These are phyloP conservation scores for Anabacerthia variegaticeps DNA, from an alignment of 2,797 vertebrate species.

Conservation along the genomic window DNA sequence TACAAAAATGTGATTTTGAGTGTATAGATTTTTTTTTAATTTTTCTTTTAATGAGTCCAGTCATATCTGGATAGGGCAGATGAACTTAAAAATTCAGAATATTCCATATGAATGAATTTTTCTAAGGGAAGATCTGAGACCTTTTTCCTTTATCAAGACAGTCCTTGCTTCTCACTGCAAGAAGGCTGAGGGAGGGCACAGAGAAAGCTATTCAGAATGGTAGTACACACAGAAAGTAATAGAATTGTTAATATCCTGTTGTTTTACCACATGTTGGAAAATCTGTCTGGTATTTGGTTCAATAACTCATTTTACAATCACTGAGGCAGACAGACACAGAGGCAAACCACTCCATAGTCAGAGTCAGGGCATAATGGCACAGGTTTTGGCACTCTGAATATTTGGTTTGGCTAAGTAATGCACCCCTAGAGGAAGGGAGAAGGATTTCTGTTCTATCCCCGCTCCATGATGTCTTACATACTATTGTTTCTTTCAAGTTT, in stretches of 20 bases:
- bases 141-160: neutral
- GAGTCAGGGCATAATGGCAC: neutral
- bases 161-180: neutral
- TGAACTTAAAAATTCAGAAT: neutral
- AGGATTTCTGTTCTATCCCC: neutral
- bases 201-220: neutral
- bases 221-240: neutral
- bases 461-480: neutral
- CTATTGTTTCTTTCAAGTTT: conserved; percentile 25
- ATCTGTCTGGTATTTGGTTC: neutral
- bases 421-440: neutral
- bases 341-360: neutral
- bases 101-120: neutral
- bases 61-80: neutral
- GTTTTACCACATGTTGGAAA: neutral
- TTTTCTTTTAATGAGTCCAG: neutral
- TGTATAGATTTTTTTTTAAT: neutral
- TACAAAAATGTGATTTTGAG: neutral
- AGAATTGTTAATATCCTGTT: neutral
- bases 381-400: neutral
- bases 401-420: conserved; percentile 39
- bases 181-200: neutral
- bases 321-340: neutral
- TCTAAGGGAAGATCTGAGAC: neutral
- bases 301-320: neutral